Evolutionary conservation across 2,113 vertebrate genomes (phyloP).

Genomic region (Carassius carassius): DNA sequence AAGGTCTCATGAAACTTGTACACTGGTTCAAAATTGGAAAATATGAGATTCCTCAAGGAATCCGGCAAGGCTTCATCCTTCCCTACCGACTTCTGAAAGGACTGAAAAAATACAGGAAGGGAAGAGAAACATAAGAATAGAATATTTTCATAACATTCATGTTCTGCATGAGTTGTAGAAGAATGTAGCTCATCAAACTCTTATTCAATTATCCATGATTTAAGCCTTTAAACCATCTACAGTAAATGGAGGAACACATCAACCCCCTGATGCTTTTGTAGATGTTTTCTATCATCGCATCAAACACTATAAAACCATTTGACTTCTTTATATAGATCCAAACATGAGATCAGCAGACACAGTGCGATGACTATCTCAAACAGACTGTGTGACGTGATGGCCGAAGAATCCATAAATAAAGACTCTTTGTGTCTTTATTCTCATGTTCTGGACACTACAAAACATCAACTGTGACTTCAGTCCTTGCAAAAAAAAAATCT

Average conservation of each 20-base stretch:
- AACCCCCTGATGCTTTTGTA: too few species aligned
- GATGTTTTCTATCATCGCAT: not conserved
- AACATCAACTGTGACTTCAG: not conserved
- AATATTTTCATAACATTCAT: too few species aligned
- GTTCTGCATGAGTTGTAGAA: not conserved
- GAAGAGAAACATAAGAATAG: not conserved
- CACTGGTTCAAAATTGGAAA: constrained; percentile 87
- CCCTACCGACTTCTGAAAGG: constrained; percentile 79
- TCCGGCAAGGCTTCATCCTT: constrained; percentile 89
- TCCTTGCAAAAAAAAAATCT: too few species aligned
- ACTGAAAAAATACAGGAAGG: constrained; percentile 67
- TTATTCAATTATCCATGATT: not conserved
- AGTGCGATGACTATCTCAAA: not conserved
- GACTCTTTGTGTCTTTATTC: not conserved
- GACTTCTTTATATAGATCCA: not conserved
- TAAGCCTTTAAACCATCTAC: not conserved
- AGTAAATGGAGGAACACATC: not conserved
- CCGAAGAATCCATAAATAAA: not conserved
- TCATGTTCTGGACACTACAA: not conserved
- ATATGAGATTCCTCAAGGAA: constrained; percentile 80
- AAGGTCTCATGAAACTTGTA: constrained; percentile 90
- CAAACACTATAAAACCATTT: not conserved
- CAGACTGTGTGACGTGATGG: not conserved
- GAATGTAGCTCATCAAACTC: not conserved
- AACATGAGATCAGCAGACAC: not conserved